Evolutionary conservation across 2,113 vertebrate genomes (phyloP), one percentile per base, ranked within the genome.

Genomic region (Chloropsis hardwickii): DNA sequence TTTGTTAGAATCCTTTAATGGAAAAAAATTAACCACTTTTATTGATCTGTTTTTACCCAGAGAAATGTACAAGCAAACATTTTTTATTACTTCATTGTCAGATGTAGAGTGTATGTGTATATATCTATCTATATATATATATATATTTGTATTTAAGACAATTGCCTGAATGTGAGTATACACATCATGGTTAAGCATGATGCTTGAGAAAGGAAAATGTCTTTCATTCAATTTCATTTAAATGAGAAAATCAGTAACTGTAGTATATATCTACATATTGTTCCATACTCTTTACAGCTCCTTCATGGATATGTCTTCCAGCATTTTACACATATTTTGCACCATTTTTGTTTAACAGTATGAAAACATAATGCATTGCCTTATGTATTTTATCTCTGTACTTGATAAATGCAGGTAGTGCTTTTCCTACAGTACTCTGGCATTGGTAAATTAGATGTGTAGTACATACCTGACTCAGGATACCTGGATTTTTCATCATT

Each of bases 381-480:
- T 80, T 70, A 48, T 14, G 72, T 77, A 57, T 67, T 90, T 84
- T 96, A 25, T 88, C 47, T 61, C 62, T 85, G 45, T 88, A 50
- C 35, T 81, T 85, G 81, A 58, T 62, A 47, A 86, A 88, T 57
- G 64, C 71, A 92, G 92, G 82, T 90, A 90, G 81, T 92, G 79
- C 84, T 95, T 89, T 79, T 86, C 50, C 44, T 60, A 45, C 70
- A 94, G 62, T 62, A 73, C 56, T 40, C 76, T 81, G 73, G 81
- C 58, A 45, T 58, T 86, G 78, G 28, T 89, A 67, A 92, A 77
- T 53, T 64, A 84, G 80, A 85, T 80, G 77, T 66, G 81, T 71
- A 81, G 69, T 60, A 31, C 35, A 28, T 40, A 64, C 33, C 74
- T 73, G 73, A 79, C 95, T 97, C 95, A 97, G 95, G 94, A 95